These are phyloP conservation scores for Ara ararauna DNA, from an alignment of 2,797 vertebrate species.

Conservation along the genomic window DNA sequence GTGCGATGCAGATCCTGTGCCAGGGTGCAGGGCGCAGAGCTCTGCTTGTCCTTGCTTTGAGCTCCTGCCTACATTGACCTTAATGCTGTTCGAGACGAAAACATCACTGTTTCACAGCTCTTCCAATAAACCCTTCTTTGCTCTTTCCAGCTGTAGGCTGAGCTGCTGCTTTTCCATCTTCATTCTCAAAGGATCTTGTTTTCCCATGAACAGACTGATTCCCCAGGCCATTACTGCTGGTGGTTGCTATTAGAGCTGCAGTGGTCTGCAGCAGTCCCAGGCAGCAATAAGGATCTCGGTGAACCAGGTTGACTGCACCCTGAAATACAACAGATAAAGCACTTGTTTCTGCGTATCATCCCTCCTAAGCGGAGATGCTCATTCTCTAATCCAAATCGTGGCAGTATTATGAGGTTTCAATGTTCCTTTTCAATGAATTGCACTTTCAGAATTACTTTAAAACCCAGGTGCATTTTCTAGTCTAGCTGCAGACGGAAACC, in stretches of 20 bases:
- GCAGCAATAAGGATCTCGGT: not conserved
- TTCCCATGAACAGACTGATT: not conserved
- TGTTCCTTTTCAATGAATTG: not conserved
- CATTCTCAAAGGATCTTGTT: not conserved
- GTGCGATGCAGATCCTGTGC: fast-evolving
- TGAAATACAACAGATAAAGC: not conserved
- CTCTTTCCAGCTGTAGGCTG: not conserved
- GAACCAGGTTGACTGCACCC: not conserved
- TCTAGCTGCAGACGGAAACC: not conserved
- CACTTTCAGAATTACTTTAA: not conserved
- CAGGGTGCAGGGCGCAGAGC: not conserved
- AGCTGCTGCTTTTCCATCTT: not conserved
- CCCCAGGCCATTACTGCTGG: not conserved
- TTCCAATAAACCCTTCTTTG: not conserved
- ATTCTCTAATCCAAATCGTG: not conserved
- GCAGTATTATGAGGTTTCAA: too few relatives aligned
- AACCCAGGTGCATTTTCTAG: not conserved
- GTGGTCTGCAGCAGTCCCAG: not conserved
- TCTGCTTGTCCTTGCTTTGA: not conserved
- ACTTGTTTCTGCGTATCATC: fast-evolving
- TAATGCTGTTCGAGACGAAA: not conserved
- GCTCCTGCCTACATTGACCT: not conserved
- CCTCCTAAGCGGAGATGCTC: not conserved
- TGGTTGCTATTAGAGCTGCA: not conserved
- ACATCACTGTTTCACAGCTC: too few relatives aligned